Conservation (phyloP, 2,113 vertebrate genomes). For the Scortum barcoo region DNA sequence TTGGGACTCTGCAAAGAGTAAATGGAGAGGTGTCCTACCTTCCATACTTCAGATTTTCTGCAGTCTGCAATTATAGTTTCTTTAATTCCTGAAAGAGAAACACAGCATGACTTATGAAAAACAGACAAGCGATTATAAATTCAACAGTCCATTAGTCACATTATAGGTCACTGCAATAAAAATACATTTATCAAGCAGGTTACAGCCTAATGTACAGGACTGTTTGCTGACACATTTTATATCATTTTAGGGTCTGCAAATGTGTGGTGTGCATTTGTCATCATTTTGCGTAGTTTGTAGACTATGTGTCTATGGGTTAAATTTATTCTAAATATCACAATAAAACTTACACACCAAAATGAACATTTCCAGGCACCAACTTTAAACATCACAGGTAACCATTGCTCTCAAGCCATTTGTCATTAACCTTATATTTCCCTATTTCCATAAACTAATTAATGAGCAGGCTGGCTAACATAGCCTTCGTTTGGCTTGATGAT, state of each 20-base stretch:
- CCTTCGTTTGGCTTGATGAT: no score
- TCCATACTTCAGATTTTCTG: slow-evolving; percentile 84
- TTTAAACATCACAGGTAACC: no score
- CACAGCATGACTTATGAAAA: slow-evolving; percentile 16
- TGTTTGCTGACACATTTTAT: background rate
- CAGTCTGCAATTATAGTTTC: slow-evolving; percentile 84
- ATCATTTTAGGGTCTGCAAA: background rate
- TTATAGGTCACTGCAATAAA: background rate
- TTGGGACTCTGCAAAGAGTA: no score
- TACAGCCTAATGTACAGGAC: no score
- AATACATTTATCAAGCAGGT: background rate
- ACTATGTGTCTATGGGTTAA: no score
- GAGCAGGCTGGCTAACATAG: no score
- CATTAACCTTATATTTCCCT: no score
- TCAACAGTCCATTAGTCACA: background rate
- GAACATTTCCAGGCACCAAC: no score
- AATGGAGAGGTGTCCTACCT: slow-evolving; percentile 68
- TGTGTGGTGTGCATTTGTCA: background rate
- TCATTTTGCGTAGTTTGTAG: background rate
- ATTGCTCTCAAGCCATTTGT: no score
- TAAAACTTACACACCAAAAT: no score
- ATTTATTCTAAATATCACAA: no score
- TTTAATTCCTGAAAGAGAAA: slow-evolving; percentile 75
- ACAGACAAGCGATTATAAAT: background rate
- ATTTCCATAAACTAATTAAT: no score